Percentiles rank a stretch among this genome's conserved stretches.
phyloP scores from a whole-genome alignment of 92 coral and sea anemone species.

The Muricea muricata region DNA sequence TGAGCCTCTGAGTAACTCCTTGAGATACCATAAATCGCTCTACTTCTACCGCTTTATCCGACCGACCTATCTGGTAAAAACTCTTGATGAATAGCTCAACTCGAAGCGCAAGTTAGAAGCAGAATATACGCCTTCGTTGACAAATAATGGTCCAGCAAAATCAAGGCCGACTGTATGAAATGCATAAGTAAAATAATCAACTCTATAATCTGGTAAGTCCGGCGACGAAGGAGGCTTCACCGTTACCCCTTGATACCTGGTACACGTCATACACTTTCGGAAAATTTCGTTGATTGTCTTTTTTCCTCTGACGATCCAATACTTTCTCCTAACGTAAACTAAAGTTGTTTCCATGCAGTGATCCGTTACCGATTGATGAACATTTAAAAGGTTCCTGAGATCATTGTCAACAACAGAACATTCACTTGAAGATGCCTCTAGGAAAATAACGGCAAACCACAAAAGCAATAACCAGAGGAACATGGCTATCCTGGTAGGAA shows the following conservation, averaged over 20 bases:
- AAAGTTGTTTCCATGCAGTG: constrained; percentile 19
- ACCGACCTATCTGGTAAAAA: constrained; percentile 30
- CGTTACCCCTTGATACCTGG: constrained; percentile 16
- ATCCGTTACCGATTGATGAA: background rate
- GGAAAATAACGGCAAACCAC: background rate
- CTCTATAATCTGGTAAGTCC: constrained; percentile 24
- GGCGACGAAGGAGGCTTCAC: background rate
- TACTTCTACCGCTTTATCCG: constrained; percentile 14
- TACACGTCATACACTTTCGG: background rate
- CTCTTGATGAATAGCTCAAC: constrained; percentile 38
- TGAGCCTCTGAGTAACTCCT: too few relatives aligned
- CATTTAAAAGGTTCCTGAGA: constrained; percentile 1
- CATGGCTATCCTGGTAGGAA: constrained; percentile 12
- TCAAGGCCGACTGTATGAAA: constrained; percentile 27
- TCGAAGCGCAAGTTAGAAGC: constrained; percentile 10
- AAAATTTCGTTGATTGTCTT: constrained; percentile 19
- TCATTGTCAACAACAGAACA: constrained; percentile 6
- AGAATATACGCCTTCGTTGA: constrained; percentile 1
- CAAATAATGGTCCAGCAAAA: constrained; percentile 25
- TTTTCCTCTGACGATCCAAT: constrained; percentile 14
- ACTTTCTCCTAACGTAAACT: background rate
- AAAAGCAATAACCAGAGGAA: background rate
- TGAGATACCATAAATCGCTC: constrained; percentile 27
- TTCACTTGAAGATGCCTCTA: background rate
- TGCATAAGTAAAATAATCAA: background rate